Conservation (phyloP, 2,797 vertebrate species). For the Neopelma chrysocephalum region DNA sequence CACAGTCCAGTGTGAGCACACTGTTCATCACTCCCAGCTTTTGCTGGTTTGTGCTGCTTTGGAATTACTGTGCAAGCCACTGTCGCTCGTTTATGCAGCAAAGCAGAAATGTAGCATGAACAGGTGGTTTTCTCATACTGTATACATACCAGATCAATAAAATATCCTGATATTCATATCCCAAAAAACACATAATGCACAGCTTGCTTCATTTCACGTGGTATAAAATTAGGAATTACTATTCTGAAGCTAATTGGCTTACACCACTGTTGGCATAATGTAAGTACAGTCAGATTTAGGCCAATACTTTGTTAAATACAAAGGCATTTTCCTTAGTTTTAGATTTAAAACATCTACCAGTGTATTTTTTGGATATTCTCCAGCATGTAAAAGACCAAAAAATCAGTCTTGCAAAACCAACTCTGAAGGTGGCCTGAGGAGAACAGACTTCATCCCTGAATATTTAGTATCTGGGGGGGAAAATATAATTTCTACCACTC, state of each 20-base stretch:
- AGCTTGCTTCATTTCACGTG: neutral
- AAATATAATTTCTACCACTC: neutral
- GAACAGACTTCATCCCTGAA: neutral
- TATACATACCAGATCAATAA: neutral
- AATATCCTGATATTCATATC: neutral
- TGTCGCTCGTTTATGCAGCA: neutral
- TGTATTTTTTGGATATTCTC: neutral
- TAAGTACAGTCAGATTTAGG: neutral
- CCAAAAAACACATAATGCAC: accelerated
- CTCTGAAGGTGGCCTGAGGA: neutral
- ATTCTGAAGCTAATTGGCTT: neutral
- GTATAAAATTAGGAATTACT: neutral
- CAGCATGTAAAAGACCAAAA: neutral
- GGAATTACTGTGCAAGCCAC: neutral
- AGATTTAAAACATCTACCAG: neutral
- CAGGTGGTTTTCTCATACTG: neutral
- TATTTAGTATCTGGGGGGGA: neutral
- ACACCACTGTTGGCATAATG: neutral
- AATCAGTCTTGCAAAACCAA: neutral
- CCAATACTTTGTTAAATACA: neutral
- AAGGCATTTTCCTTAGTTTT: neutral
- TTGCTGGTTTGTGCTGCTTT: neutral
- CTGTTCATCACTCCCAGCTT: neutral
- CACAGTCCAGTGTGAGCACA: neutral
- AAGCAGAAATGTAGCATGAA: neutral